Percentiles rank a stretch among this genome's conserved stretches.
Evolutionary conservation across 2,888 invertebrate species (phyloP).

Genomic region (Melangyna quadrimaculata): DNA sequence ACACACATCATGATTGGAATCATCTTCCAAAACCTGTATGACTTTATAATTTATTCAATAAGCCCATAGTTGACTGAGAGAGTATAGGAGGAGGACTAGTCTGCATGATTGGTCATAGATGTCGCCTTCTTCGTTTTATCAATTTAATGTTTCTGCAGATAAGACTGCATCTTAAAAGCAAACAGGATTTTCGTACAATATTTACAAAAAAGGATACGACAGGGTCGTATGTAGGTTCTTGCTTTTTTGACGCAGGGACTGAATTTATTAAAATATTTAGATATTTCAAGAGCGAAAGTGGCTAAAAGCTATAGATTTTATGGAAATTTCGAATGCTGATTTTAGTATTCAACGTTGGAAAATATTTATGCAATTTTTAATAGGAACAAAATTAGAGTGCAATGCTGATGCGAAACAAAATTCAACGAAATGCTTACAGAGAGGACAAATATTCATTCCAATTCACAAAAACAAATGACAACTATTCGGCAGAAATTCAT

Average conservation of each 20-base stretch:
- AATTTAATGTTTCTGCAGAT: conserved; percentile 46
- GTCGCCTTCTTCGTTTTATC: conserved; percentile 46
- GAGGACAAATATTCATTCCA: too few species aligned
- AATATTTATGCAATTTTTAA: too few species aligned
- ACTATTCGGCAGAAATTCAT: too few species aligned
- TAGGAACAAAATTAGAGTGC: too few species aligned
- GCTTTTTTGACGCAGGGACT: background rate
- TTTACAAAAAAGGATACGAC: background rate
- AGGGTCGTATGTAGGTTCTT: background rate
- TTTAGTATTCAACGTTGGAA: too few species aligned
- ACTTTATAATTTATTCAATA: conserved; percentile 62
- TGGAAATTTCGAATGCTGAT: too few species aligned
- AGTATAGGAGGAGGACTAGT: conserved; percentile 19
- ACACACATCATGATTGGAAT: conserved; percentile 58
- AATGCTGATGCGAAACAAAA: too few species aligned
- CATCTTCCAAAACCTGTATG: conserved; percentile 63
- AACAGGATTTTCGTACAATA: background rate
- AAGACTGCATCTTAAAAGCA: conserved; percentile 25
- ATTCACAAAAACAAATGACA: too few species aligned
- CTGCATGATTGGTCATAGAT: conserved; percentile 64
- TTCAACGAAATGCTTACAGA: too few species aligned
- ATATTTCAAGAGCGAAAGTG: background rate
- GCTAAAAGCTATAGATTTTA: background rate
- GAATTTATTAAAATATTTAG: background rate
- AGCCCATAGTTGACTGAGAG: conserved; percentile 22